phyloP scores from a whole-genome alignment of 2,888 invertebrate species.

The Pycnomerus fuliginosus region DNA sequence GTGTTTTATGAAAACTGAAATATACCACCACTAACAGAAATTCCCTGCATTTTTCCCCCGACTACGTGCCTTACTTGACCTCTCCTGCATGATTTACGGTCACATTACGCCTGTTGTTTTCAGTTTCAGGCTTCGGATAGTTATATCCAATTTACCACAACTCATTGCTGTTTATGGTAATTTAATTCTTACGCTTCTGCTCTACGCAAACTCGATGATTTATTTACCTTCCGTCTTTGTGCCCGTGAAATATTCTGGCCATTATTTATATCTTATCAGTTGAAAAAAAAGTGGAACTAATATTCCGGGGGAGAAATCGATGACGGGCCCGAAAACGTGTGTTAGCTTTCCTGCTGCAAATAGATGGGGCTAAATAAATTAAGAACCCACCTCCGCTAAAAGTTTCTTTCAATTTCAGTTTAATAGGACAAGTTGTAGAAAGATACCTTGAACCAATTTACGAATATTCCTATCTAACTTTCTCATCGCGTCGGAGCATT shows the following conservation, averaged over 20 bases:
- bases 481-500: constrained; percentile 5
- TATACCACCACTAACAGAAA: constrained; percentile 14
- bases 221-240: too few species aligned
- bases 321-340: too few species aligned
- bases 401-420: constrained; percentile 27
- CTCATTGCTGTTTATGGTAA: constrained; percentile 19
- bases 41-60: too few species aligned
- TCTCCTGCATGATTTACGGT: too few species aligned
- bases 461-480: constrained; percentile 19
- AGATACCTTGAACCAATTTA: constrained; percentile 29
- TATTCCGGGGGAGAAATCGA: too few species aligned
- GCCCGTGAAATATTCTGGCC: too few species aligned
- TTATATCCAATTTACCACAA: constrained; percentile 20
- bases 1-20: constrained; percentile 15
- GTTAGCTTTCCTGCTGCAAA: too few species aligned
- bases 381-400: constrained; percentile 8
- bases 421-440: constrained; percentile 29
- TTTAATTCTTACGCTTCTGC: constrained; percentile 15
- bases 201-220: background rate
- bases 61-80: too few species aligned
- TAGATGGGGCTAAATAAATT: too few species aligned
- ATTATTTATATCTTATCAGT: too few species aligned
- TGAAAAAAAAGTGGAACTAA: too few species aligned
- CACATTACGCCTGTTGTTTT: constrained; percentile 13
- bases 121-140: constrained; percentile 5